These are phyloP conservation scores for Trogon melanurus DNA, from an alignment of 2,113 vertebrate species.

Conservation along the genomic window DNA sequence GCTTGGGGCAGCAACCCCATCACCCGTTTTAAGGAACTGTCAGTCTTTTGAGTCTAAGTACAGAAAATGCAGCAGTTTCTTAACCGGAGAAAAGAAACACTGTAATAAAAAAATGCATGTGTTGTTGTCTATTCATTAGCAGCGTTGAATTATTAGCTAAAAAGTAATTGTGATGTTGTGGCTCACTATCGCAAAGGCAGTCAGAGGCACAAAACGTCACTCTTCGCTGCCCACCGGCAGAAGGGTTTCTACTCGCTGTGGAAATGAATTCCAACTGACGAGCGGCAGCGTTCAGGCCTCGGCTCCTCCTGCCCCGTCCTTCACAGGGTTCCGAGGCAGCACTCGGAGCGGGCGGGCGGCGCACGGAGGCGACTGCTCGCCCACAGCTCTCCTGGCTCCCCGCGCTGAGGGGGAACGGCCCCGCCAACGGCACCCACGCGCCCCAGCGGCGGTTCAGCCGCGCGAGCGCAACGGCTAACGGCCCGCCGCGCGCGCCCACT, in stretches of 20 bases:
- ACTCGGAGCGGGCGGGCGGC: too few species aligned
- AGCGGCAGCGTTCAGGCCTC: background rate
- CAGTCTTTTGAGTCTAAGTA: background rate
- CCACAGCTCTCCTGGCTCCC: too few species aligned
- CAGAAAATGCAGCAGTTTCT: background rate
- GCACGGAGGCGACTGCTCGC: too few species aligned
- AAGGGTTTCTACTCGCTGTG: background rate
- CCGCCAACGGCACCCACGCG: too few species aligned
- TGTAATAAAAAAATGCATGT: fast-evolving
- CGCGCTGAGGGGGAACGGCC: too few species aligned
- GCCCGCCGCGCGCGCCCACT: too few species aligned
- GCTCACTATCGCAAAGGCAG: background rate
- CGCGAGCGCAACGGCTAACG: too few species aligned
- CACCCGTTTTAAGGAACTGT: background rate
- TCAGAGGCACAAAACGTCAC: fast-evolving
- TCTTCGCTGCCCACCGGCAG: too few species aligned
- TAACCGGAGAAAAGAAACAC: background rate
- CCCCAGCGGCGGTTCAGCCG: too few species aligned
- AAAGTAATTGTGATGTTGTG: fast-evolving
- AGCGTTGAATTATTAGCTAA: background rate
- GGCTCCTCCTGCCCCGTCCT: too few species aligned
- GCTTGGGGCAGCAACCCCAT: too few species aligned
- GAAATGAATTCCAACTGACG: fast-evolving
- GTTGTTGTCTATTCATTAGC: fast-evolving
- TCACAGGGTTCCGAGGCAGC: too few species aligned